A percentile compares a stretch with the other conserved stretches of the same genome.
Conservation (phyloP, 2,888 invertebrate species). For the Balanococcus diminutus region DNA sequence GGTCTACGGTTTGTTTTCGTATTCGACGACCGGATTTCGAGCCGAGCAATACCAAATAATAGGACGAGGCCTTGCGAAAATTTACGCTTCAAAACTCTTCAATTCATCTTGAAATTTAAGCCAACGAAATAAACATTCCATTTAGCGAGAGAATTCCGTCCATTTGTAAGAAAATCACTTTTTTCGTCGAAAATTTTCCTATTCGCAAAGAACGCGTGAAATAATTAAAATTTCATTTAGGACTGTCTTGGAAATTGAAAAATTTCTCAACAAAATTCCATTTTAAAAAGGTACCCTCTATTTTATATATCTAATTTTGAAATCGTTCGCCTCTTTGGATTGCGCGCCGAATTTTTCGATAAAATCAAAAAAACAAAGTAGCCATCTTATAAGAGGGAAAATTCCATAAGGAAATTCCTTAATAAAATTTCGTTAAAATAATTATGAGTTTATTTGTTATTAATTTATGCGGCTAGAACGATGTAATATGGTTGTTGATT, state of each 20-base stretch:
- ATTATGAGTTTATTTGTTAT: background rate
- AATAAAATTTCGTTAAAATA: background rate
- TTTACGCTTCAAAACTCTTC: slow-evolving; percentile 24
- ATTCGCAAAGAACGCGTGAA: background rate
- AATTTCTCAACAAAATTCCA: background rate
- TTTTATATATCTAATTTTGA: too few relatives aligned
- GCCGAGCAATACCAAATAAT: background rate
- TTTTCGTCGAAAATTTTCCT: slow-evolving; percentile 11
- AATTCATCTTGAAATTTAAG: slow-evolving; percentile 23
- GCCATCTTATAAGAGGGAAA: background rate
- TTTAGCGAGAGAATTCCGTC: background rate
- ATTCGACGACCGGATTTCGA: background rate
- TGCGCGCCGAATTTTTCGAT: background rate
- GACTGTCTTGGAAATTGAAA: too few relatives aligned
- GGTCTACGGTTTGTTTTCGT: background rate
- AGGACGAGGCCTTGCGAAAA: background rate
- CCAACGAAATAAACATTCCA: slow-evolving; percentile 20
- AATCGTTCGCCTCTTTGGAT: too few relatives aligned
- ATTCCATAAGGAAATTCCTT: background rate
- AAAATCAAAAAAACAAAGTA: background rate
- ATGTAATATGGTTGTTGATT: background rate
- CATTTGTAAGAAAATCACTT: background rate
- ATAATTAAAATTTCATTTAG: slow-evolving; percentile 7
- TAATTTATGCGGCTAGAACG: background rate
- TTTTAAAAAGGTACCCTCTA: background rate